Evolutionary conservation across 1,140 invertebrate genomes (phyloP).

Genomic region (Drosophila miranda): DNA sequence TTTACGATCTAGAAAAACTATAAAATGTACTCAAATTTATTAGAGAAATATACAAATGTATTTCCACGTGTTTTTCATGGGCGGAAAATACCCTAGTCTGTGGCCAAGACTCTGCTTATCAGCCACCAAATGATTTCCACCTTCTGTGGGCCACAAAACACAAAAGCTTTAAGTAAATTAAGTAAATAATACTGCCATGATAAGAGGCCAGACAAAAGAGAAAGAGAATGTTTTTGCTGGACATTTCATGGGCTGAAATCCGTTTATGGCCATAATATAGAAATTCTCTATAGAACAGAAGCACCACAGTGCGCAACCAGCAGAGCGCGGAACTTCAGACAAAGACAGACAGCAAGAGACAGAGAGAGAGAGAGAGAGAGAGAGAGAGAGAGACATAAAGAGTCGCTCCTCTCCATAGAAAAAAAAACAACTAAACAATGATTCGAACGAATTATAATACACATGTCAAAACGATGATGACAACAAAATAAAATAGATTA

Average conservation of each 20-base stretch:
- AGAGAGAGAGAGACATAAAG: not conserved
- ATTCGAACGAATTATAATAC: conserved; percentile 43
- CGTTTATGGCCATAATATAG: too few species aligned
- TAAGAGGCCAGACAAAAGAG: conserved; percentile 27
- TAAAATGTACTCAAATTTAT: not conserved
- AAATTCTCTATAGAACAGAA: not conserved
- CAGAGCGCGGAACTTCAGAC: conserved; percentile 19
- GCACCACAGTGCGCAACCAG: conserved; percentile 10
- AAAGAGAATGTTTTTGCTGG: conserved; percentile 14
- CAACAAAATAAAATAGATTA: conserved; percentile 35
- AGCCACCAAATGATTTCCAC: conserved; percentile 33
- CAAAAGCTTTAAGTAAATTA: conserved; percentile 15
- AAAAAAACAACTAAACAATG: conserved; percentile 13
- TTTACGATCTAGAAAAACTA: conserved; percentile 10
- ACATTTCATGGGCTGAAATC: conserved; percentile 2
- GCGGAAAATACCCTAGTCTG: not conserved
- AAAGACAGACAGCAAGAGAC: conserved; percentile 1
- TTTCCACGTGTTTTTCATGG: not conserved
- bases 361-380: not conserved
- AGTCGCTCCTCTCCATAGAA: not conserved
- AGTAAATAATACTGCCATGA: conserved; percentile 28
- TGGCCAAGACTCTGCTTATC: conserved; percentile 19
- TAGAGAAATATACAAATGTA: not conserved
- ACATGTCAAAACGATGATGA: conserved; percentile 55
- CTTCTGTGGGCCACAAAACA: conserved; percentile 8